Base-by-base conservation (phyloP, 2,113 vertebrate species). In the Gymnocephalus cernua region DNA sequence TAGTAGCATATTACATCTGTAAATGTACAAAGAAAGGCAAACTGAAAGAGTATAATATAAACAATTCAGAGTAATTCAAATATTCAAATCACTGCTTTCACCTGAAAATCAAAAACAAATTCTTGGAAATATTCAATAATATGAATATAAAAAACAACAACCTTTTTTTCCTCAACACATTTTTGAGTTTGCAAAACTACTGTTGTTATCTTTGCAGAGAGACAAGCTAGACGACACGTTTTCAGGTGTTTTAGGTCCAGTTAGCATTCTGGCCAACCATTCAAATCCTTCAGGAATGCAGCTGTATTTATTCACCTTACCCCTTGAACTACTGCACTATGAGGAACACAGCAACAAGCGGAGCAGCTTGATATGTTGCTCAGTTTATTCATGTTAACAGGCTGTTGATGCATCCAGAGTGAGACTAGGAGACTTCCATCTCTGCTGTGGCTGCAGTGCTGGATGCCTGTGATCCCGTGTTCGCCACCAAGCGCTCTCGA, bases 401-500 rank as follows among this genome's bases (percentile, higher is more conserved):
- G 16, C 1, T 11, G 48, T 51, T 56, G 45, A 50, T 57, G 25
- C 8, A 13, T 18, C 63, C 35, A 23, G 10, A 70, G n/a, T 0
- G 0, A 65, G 63, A 73, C 89, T 93, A 88, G 3, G 90, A 91
- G 27, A 95, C 66, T 2, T 96, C 95, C 95, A 96, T 97, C 15
- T 89, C 66, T 29, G 78, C 62, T 66, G 89, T 56, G 7, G 88
- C 91, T 69, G 89, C 91, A 23, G 87, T 84, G 79, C 86, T 41
- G 5, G 92, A 85, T 8, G 94, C 89, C 56, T 38, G 93, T n/a
- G 94, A 79, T 21, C 89, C 58, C 0, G 77, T 86, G 58, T 95
- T 89, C 15, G 94, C 88, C 75, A 96, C 87, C 41, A 96, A 93
- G 41, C 95, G 96, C 86, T 98, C 95, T 82, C 97, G 95, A 66